Evolutionary conservation across 2,797 vertebrate genomes (phyloP), one percentile per base, ranked within the genome.

Genomic region (Phaenicophaeus curvirostris): DNA sequence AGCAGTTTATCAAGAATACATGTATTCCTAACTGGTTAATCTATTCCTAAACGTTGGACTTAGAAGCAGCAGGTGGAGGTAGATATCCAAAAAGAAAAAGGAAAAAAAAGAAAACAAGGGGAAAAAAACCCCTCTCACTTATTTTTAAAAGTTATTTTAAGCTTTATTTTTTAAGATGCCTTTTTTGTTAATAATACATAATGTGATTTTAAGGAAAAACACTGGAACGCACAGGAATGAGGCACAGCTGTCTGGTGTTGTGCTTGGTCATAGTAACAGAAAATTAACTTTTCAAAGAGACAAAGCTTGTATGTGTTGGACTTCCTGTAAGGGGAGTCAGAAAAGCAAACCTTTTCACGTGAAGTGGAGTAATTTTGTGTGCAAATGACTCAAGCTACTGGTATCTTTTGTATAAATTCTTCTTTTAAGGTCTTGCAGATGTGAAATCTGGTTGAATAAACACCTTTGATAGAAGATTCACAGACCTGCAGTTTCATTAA

Each of bases 261-360:
- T 79, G 65, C 61, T 80, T 83, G 90, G 58, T 85, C 85, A 37
- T 33, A 72, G 54, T 53, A 89, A 93, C 89, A 92, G 17, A 30
- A 74, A 66, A 23, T 27, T 59, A 88, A 80, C 48, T 92, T 93
- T 91, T 83, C 77, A 93, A 88, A 85, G 67, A 88, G 76, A n/a
- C 55, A 78, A 48, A 77, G 51, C 41, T 93, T 37, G 42, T 68
- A 41, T 58, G 24, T 77, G n/a, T 68, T 80, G 58, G 72, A 75
- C 89, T 92, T 96, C 93, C 92, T 92, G 82, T 73, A 72, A 80
- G 68, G 35, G 61, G 68, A 83, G 54, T 51, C 14, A 59, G 65
- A 89, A 90, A 66, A 87, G 33, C 53, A 92, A 90, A 91, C 62
- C 9, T 92, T 93, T 93, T 85, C 67, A 51, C 7, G 0, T 88